Evolutionary conservation across 2,113 vertebrate genomes (phyloP), one percentile per base, ranked within the genome.

Genomic region (Pandion haliaetus): DNA sequence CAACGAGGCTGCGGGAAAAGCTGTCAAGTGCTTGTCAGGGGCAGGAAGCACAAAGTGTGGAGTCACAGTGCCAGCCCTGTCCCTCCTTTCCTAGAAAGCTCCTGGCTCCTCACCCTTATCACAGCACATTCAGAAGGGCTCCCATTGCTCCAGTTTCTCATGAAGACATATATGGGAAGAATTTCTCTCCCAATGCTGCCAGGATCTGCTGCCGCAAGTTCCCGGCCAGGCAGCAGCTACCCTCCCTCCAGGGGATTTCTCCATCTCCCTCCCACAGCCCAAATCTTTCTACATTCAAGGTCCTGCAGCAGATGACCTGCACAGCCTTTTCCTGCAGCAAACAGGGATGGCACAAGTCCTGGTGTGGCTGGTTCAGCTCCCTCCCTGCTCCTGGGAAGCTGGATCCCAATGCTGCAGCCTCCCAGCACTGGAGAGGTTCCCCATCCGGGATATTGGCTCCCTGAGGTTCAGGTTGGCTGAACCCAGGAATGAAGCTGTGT

Each of bases 31-130:
- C 32, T 31, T 71, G 0, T 82, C 91, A 82, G 21, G 44, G 67
- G 31, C 82, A 91, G 95, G 95, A 96, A 95, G 36, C 10, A 31
- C 31, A 16, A 92, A 90, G 15, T n/a, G 77, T 59, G 36, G 72
- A 87, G 86, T 96, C 96, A 96, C 1, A 0, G 32, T 73, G 66
- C 74, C 34, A 50, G 58, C 38, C 34, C 47, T 4, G 1, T 66
- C 18, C 38, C 20, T 45, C 38, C 12, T 93, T 96, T 95, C 95
- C 82, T 94, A 90, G 87, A 95, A 96, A 95, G 66, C 67, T 84
- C 31, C 36, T 1, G 1, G 72, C 55, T 89, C 42, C 59, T 82
- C 2, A 0, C 26, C 54, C 74, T 91, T 91, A 91, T 94, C 93
- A 17, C 1, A 0, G 42, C 15, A 2, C 28, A 2, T 32, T 66